Evolutionary conservation across 2,888 invertebrate species (phyloP), one percentile per base, ranked within the genome.

Genomic region (Achlya flavicornis): DNA sequence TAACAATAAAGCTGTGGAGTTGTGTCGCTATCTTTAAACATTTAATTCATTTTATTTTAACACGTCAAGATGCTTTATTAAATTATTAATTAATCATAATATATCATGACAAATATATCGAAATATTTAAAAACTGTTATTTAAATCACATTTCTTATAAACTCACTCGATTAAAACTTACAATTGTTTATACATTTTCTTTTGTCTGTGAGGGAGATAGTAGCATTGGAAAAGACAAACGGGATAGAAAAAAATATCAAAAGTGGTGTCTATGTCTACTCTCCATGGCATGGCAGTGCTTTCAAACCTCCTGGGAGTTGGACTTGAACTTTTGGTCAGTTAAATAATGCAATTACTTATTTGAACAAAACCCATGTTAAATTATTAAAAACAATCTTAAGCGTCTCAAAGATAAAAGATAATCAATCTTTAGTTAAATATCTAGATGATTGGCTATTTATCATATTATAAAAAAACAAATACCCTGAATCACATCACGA

Each of bases 231-330:
- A 35, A 35, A 35, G 7, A 6, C 41, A 41, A 43, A 14, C 85
- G 81, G 85, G 86, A 81, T 85, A 87, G 88, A 86, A 88, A 88
- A 90, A 85, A 81, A 78, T 82, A 77, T 84, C 84, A 91, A 90
- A 90, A 88, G 87, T 84, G 84, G 81, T 84, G 82, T 76, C 84
- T 81, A 83, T 84, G 82, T 76, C 84, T 81, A 83, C 82, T 84
- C 78, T 79, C 74, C 78, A 74, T 68, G 73, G 69, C 78, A 74
- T 68, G 73, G 69, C 75, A 75, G 5, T 12, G 12, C 6, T 4
- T 19, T 77, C 77, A 78, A 79, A 78, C 80, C 87, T 84, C 83
- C 72, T 65, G 82, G 75, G 84, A 80, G 76, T 78, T 74, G 76
- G 76, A 77, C 75, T 74, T 67, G 69, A 32, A 69, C 71, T 10